phyloP scores from a whole-genome alignment of 1,140 invertebrate genomes.

The Lutraria rhynchaena region DNA sequence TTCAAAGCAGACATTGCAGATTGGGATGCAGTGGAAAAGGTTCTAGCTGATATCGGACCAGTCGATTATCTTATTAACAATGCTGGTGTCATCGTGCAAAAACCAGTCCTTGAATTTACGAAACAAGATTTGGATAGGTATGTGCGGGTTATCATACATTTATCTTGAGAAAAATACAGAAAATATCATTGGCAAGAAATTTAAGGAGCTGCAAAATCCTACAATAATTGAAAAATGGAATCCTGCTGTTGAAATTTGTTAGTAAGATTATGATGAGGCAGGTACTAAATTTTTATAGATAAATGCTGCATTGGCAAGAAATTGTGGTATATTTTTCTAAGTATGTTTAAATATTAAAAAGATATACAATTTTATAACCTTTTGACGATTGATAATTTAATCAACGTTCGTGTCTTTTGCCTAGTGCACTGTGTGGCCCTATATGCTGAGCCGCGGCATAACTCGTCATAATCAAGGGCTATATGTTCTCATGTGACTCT shows the following conservation, averaged over 20 bases:
- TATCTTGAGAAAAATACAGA: background rate
- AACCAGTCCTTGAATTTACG: background rate
- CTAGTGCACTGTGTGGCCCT: background rate
- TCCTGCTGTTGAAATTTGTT: too few relatives aligned
- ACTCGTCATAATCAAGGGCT: background rate
- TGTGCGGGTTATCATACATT: background rate
- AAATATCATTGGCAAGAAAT: background rate
- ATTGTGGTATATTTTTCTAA: too few relatives aligned
- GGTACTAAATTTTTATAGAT: background rate
- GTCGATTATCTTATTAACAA: background rate
- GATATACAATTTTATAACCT: background rate
- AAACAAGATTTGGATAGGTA: background rate
- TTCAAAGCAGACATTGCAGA: background rate
- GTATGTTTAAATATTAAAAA: too few relatives aligned
- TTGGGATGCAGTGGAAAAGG: background rate
- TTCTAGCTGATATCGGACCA: background rate
- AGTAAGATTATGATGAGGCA: slow-evolving; percentile 1
- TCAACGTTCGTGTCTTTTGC: background rate
- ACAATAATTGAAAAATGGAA: too few relatives aligned
- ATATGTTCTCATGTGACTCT: background rate
- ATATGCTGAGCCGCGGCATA: background rate
- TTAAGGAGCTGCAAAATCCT: background rate
- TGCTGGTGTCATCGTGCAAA: background rate
- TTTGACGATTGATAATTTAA: background rate
- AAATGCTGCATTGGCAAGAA: too few relatives aligned